Evolutionary conservation across 2,888 invertebrate genomes (phyloP), one percentile per base, ranked within the genome.

Genomic region (Drosophila subsilvestris): DNA sequence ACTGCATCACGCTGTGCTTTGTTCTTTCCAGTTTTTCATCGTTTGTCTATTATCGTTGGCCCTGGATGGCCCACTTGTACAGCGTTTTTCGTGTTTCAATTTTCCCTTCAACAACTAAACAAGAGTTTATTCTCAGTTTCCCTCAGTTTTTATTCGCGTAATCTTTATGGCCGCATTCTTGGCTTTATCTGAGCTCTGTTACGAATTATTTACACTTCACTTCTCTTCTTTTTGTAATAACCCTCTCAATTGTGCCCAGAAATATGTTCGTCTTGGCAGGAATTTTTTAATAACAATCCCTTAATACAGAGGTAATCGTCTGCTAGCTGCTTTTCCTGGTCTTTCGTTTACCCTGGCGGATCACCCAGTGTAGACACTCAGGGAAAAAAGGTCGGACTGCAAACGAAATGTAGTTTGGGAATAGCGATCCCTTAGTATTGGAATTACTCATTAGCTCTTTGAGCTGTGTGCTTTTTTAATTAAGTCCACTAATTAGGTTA

Each of bases 241-340:
- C 6, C 29, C 53, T 6, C 37, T 14, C 37, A 14, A 2, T 37
- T 37, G 14, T 37, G 51, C 32, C 37, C 37, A 20, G 20, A 67
- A 73, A 67, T 37, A 74, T 73, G 72, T 67, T 74, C 47, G 49
- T 56, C 25, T 55, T 29, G 69, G 54, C 45, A 29, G 58, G 59
- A 32, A 12, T 32, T 12, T 32, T 68, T 74, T 73, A 74, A 73
- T 74, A 73, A 68, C 56, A 67, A 56, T 18, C 59, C 49, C 72
- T 72, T 72, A 66, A 55, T 74, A 59, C 32, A 47, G 55, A 74
- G 68, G 68, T 59, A 71, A 74, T 74, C 49, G 54, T 74, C 55
- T 58, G 68, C 44, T 50, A 27, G 3, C 58, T 54, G 32, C 54
- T 29, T 47, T 7, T 2, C 14, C n/a, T n/a, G 14, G 14, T 32